Conservation (phyloP, 2,113 vertebrate species). For the Brachyhypopomus gauderio region DNA sequence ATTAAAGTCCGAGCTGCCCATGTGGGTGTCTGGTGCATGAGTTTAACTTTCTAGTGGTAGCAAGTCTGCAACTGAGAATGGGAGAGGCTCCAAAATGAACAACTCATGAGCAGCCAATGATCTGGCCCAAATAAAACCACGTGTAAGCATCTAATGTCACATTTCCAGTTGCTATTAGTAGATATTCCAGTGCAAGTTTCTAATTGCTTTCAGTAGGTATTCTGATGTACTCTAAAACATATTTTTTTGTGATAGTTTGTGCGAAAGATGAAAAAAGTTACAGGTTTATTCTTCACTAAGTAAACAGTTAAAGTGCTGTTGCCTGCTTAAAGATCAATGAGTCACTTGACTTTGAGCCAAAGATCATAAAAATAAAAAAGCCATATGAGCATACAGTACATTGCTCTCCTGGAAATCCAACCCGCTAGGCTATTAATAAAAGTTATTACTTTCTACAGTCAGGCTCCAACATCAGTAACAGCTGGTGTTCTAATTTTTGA, state of each 20-base stretch:
- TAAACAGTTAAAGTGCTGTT: too few species aligned
- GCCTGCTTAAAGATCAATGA: background rate
- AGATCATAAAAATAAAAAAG: background rate
- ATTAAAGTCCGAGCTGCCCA: background rate
- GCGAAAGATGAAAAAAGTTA: too few species aligned
- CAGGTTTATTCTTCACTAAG: too few species aligned
- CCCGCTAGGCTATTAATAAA: constrained; percentile 2
- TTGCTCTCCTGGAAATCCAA: background rate
- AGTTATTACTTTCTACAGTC: background rate
- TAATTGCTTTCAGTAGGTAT: too few species aligned
- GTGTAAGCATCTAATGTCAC: too few species aligned
- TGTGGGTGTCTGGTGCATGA: background rate
- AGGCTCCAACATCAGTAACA: background rate
- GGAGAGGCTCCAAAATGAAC: background rate
- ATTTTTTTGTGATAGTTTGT: too few species aligned
- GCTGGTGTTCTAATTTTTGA: background rate
- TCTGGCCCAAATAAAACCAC: too few species aligned
- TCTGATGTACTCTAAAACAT: too few species aligned
- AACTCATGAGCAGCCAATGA: background rate
- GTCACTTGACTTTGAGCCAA: background rate
- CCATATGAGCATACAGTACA: background rate
- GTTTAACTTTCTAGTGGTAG: background rate
- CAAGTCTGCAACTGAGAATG: background rate
- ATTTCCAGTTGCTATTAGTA: too few species aligned
- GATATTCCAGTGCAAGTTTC: too few species aligned